Evolutionary conservation across 2,113 vertebrate genomes (phyloP).

Genomic region (Eleginops maclovinus): DNA sequence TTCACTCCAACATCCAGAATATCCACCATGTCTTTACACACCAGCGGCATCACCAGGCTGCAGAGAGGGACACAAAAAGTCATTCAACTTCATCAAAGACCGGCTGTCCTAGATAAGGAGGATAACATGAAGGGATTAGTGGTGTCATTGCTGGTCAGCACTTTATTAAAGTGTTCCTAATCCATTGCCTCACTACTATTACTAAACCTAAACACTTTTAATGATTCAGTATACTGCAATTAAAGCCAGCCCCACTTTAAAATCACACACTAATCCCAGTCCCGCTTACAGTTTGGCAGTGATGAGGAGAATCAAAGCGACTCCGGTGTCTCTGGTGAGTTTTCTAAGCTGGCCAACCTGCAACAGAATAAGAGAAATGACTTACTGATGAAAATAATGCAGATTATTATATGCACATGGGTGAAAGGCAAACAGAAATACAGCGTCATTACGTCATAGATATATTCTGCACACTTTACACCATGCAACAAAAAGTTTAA

Average conservation of each 20-base stretch:
- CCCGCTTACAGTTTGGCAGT: constrained; percentile 97
- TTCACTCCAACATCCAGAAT: constrained; percentile 88
- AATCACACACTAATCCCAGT: background rate
- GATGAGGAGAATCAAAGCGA: constrained; percentile 95
- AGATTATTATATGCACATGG: no score
- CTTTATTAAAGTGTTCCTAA: background rate
- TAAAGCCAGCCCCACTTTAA: background rate
- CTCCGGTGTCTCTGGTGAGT: constrained; percentile 91
- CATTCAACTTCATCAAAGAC: background rate
- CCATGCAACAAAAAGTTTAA: no score
- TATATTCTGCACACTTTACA: no score
- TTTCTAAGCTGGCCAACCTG: constrained; percentile 91
- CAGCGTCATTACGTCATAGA: no score
- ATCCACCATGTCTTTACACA: constrained; percentile 97
- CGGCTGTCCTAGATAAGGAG: background rate
- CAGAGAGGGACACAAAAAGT: background rate
- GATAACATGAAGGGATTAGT: background rate
- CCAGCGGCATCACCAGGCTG: constrained; percentile 94
- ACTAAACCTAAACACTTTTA: background rate
- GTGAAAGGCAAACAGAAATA: no score
- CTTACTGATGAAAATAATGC: no score
- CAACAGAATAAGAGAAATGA: background rate
- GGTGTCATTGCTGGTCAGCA: background rate
- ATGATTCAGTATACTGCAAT: background rate
- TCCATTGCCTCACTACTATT: background rate